phyloP scores from a whole-genome alignment of 1,140 invertebrate genomes.

The Aphis gossypii region DNA sequence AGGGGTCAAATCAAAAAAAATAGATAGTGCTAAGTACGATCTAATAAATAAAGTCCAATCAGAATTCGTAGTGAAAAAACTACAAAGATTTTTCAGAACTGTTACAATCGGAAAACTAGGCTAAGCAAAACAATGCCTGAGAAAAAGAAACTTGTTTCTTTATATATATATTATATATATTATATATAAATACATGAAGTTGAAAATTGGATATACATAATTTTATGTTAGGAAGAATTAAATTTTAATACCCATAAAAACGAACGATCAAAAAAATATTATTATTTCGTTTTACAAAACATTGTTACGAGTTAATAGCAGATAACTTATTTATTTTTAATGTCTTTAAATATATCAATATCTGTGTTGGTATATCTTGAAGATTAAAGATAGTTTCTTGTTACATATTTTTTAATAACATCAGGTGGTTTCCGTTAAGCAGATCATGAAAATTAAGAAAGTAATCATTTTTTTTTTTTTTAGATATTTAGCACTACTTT shows the following conservation, averaged over 20 bases:
- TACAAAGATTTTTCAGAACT: background rate
- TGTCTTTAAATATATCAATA: background rate
- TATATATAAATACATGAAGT: background rate
- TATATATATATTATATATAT: background rate
- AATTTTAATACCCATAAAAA: background rate
- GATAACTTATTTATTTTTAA: background rate
- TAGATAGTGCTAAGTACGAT: no score
- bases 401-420: background rate
- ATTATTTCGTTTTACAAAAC: background rate
- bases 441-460: background rate
- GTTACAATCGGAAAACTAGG: background rate
- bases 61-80: no score
- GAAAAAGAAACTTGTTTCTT: background rate
- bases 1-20: background rate
- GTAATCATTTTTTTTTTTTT: background rate
- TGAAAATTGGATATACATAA: background rate
- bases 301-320: background rate
- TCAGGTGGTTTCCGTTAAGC: background rate
- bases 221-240: background rate
- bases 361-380: background rate
- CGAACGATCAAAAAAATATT: background rate
- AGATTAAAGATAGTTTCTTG: background rate
- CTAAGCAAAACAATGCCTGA: background rate
- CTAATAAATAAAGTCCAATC: no score
- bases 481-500: background rate